phyloP scores from a whole-genome alignment of 2,797 vertebrate species.

The Channa striata region DNA sequence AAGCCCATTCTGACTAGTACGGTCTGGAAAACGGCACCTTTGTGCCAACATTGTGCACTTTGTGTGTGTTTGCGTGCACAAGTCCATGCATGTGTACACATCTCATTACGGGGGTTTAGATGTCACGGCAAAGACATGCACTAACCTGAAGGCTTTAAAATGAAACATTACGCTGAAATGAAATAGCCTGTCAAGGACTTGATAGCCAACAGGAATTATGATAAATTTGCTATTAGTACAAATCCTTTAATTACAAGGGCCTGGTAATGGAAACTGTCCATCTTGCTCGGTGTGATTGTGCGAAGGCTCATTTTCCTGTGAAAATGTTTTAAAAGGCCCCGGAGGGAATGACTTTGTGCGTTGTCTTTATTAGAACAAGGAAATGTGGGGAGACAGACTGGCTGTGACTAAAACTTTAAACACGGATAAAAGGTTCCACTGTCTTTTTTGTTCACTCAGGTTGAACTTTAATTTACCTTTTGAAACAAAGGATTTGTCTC shows the following conservation, averaged over 20 bases:
- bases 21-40: neutral
- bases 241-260: conserved; percentile 81
- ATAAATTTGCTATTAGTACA: conserved; percentile 82
- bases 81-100: neutral
- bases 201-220: conserved; percentile 78
- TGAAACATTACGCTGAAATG: conserved; percentile 72
- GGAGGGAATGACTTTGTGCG: conserved; percentile 40
- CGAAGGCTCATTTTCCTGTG: conserved; percentile 73
- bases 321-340: conserved; percentile 68
- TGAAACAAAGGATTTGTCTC: conserved; percentile 11
- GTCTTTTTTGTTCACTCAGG: conserved; percentile 8
- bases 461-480: conserved; percentile 39
- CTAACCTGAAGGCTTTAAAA: conserved; percentile 71
- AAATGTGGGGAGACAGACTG: conserved; percentile 36
- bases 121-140: conserved; percentile 63
- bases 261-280: conserved; percentile 83
- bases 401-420: conserved; percentile 39
- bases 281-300: conserved; percentile 73
- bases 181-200: conserved; percentile 78
- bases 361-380: conserved; percentile 58
- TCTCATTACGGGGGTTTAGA: conserved; percentile 65
- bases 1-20: too few relatives aligned
- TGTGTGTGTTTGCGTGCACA: conserved; percentile 9
- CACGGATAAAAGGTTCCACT: conserved; percentile 19
- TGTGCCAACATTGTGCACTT: neutral